Evolutionary conservation across 2,113 vertebrate genomes (phyloP).

Genomic region (Phocoena sinus): DNA sequence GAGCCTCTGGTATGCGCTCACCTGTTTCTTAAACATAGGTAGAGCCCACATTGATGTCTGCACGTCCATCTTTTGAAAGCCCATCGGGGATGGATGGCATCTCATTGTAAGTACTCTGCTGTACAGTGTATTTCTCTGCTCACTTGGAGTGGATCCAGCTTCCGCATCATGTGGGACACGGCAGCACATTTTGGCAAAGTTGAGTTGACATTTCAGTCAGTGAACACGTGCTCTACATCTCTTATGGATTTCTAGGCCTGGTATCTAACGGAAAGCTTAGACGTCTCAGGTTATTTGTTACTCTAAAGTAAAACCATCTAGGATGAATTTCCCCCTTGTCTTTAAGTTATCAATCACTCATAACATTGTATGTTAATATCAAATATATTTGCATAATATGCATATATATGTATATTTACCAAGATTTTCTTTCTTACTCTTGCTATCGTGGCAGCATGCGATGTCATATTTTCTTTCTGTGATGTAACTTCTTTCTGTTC

Average conservation of each 20-base stretch:
- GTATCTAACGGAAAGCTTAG: conserved; percentile 73
- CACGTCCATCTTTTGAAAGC: conserved; percentile 61
- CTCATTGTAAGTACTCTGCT: conserved; percentile 74
- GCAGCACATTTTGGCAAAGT: conserved; percentile 68
- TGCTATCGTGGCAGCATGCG: conserved; percentile 82
- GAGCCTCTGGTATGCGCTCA: conserved; percentile 45
- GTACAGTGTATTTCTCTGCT: conserved; percentile 72
- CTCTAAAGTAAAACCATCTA: conserved; percentile 77
- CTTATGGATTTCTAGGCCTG: conserved; percentile 72
- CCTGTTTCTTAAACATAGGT: conserved; percentile 21
- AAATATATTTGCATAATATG: conserved; percentile 85
- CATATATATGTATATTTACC: conserved; percentile 83
- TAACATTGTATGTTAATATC: conserved; percentile 83
- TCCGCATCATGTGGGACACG: conserved; percentile 68
- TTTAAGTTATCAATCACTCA: conserved; percentile 74
- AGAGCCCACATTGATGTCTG: conserved; percentile 49
- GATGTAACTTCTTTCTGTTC: conserved; percentile 78
- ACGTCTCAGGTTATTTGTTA: conserved; percentile 83
- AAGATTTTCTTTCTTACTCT: conserved; percentile 79
- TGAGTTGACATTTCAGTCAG: conserved; percentile 65
- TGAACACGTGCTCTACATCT: conserved; percentile 66
- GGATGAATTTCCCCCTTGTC: conserved; percentile 72
- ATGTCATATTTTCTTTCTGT: conserved; percentile 79
- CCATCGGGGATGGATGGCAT: conserved; percentile 61
- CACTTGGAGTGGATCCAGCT: conserved; percentile 73